These are phyloP conservation scores for Drosophila eugracilis DNA, from an alignment of 1,140 invertebrate genomes.

Conservation along the genomic window DNA sequence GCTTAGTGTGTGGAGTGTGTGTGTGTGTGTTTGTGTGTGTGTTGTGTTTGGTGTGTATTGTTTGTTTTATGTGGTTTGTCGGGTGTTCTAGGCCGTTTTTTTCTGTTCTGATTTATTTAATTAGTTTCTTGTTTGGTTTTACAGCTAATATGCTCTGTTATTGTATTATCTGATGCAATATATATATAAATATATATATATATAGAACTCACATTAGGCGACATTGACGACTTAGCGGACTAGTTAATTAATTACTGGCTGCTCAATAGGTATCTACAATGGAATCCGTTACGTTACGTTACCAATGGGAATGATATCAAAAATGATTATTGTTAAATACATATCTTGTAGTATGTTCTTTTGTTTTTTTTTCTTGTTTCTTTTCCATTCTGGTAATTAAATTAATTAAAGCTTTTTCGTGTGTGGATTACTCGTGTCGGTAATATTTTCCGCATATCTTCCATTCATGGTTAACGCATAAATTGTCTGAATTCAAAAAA, in stretches of 20 bases:
- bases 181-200: no score
- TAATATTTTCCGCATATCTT: constrained; percentile 26
- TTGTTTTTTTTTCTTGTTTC: constrained; percentile 6
- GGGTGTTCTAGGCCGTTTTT: constrained; percentile 34
- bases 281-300: constrained; percentile 39
- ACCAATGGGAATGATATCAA: constrained; percentile 74
- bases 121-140: constrained; percentile 58
- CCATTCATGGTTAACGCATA: constrained; percentile 28
- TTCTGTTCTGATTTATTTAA: constrained; percentile 47
- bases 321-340: constrained; percentile 66
- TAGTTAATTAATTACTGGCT: constrained; percentile 66
- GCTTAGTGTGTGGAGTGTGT: constrained; percentile 55
- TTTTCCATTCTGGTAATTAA: constrained; percentile 66
- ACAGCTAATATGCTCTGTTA: constrained; percentile 55
- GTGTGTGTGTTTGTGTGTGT: constrained; percentile 10
- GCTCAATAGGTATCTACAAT: constrained; percentile 78
- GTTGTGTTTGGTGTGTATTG: constrained; percentile 19
- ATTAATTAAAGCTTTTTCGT: constrained; percentile 82
- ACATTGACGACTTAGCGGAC: constrained; percentile 79
- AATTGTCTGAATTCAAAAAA: constrained; percentile 34
- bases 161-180: constrained; percentile 61
- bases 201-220: constrained; percentile 80
- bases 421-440: constrained; percentile 47
- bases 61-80: constrained; percentile 10
- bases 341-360: constrained; percentile 41